A percentile compares a stretch with the other conserved stretches of the same genome.
These are phyloP conservation scores for Pseudomyrmex dendroicus DNA, from an alignment of 1,140 invertebrate species.

Conservation along the genomic window DNA sequence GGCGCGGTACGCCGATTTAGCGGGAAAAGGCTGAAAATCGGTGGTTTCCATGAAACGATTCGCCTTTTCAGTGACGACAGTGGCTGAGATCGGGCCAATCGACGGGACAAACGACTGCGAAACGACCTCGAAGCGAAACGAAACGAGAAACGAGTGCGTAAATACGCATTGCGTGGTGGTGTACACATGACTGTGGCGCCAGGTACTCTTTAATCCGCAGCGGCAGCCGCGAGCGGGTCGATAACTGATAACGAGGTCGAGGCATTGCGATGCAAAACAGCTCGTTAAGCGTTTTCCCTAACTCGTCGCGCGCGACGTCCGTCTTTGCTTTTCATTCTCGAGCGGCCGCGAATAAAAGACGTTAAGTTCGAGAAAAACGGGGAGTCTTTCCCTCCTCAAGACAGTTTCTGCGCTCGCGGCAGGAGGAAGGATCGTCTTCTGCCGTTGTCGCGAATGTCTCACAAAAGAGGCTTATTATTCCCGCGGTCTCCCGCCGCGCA, in stretches of 20 bases:
- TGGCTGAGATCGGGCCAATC: conserved; percentile 48
- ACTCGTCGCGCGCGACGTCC: conserved; percentile 71
- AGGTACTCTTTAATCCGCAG: conserved; percentile 72
- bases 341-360: conserved; percentile 59
- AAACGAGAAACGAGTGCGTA: background rate
- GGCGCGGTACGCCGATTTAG: conserved; percentile 52
- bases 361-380: conserved; percentile 33
- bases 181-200: conserved; percentile 57
- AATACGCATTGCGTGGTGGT: conserved; percentile 9
- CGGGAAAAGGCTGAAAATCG: conserved; percentile 61
- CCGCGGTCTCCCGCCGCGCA: conserved; percentile 60
- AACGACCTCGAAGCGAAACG: conserved; percentile 10
- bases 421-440: conserved; percentile 20
- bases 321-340: conserved; percentile 56
- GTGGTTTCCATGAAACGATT: conserved; percentile 68
- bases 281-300: conserved; percentile 78
- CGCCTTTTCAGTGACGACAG: conserved; percentile 59
- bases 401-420: conserved; percentile 16
- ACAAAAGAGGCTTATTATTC: conserved; percentile 67
- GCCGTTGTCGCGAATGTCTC: conserved; percentile 10
- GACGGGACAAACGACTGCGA: conserved; percentile 63
- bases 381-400: conserved; percentile 15
- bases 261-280: conserved; percentile 83
- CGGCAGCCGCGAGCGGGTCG: conserved; percentile 71
- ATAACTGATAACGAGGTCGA: conserved; percentile 83